Evolutionary conservation across 2,113 vertebrate genomes (phyloP).

Genomic region (Saguinus imperator): DNA sequence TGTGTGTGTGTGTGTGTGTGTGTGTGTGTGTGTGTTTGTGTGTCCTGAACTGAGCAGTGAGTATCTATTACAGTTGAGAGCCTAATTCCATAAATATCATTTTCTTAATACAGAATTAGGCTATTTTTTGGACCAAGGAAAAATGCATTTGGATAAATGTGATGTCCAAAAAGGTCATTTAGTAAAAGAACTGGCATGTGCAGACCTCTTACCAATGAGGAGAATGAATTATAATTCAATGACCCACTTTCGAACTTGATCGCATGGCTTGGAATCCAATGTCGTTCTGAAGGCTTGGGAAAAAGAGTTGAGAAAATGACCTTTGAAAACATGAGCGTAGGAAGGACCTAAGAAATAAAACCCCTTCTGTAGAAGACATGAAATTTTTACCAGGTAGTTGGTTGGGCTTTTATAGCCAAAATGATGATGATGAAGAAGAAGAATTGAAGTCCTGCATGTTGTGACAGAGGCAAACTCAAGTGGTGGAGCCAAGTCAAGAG

Average conservation of each 20-base stretch:
- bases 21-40: background rate
- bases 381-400: background rate
- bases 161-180: conserved; percentile 53
- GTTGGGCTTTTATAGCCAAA: background rate
- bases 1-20: background rate
- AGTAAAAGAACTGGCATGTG: conserved; percentile 7
- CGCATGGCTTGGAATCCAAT: background rate
- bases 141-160: conserved; percentile 18
- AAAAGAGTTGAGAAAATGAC: background rate
- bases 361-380: background rate
- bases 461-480: background rate
- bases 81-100: conserved; percentile 31
- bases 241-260: conserved; percentile 45
- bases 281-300: background rate
- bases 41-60: background rate
- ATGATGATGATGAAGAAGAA: background rate
- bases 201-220: conserved; percentile 3
- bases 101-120: background rate
- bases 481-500: background rate
- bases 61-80: background rate
- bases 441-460: background rate
- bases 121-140: background rate
- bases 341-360: background rate
- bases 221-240: conserved; percentile 58
- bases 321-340: conserved; percentile 30